A percentile compares a stretch with the other conserved stretches of the same genome.
Conservation (phyloP, 2,113 vertebrate species). For the Turdus rufiventris region DNA sequence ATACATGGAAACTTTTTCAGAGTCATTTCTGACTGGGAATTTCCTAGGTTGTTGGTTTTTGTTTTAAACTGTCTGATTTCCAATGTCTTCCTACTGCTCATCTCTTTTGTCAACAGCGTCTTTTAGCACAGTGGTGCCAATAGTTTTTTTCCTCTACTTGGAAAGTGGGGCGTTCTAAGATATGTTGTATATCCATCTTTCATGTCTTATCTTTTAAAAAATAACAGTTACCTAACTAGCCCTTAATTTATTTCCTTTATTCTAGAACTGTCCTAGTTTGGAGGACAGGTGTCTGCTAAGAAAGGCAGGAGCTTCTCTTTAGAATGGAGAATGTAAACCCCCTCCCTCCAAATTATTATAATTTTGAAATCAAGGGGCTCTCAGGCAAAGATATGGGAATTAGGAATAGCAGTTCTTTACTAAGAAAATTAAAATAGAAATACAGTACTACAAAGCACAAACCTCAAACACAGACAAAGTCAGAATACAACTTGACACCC, state of each 20-base stretch:
- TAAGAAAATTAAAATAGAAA: no score
- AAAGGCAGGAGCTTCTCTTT: no score
- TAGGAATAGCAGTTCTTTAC: no score
- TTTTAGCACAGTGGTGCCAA: neutral
- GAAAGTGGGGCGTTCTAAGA: neutral
- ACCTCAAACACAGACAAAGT: no score
- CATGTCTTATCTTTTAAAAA: neutral
- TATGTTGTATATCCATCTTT: neutral
- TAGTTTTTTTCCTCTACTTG: neutral
- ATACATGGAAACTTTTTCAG: neutral
- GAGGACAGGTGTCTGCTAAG: no score
- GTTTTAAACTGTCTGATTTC: neutral
- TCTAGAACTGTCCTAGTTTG: neutral
- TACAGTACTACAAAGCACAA: no score
- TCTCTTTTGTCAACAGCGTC: neutral
- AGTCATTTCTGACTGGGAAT: neutral
- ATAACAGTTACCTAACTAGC: neutral
- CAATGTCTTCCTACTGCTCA: neutral
- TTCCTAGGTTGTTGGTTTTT: neutral
- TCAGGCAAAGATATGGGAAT: no score
- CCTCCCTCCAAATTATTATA: no score
- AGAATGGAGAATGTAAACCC: no score
- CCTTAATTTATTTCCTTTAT: neutral
- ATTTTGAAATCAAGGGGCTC: no score
- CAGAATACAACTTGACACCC: no score